phyloP scores from a whole-genome alignment of 2,797 vertebrate species.

The Manis pentadactyla region DNA sequence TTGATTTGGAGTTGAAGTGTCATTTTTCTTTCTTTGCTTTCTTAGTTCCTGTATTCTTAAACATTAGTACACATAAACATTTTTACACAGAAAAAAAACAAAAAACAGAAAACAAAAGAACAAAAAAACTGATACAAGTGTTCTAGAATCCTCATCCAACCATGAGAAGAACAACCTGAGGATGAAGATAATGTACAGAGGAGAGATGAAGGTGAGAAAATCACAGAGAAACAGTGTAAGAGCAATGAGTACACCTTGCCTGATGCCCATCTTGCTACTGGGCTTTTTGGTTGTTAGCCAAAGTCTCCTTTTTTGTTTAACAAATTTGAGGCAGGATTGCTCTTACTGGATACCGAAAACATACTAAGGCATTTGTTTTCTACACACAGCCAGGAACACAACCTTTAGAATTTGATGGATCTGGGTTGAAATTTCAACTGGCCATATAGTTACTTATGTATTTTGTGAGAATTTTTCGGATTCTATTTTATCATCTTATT shows the following conservation, averaged over 20 bases:
- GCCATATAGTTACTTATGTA: not conserved
- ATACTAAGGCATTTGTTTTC: not conserved
- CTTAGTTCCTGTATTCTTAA: constrained; percentile 77
- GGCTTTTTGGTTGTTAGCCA: not conserved
- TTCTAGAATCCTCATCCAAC: not conserved
- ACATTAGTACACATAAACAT: constrained; percentile 84
- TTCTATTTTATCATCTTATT: not conserved
- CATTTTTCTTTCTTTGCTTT: constrained; percentile 27
- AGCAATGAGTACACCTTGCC: not conserved
- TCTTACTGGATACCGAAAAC: not conserved
- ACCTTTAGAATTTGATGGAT: not conserved
- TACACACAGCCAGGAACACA: not conserved
- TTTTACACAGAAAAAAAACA: constrained; percentile 77
- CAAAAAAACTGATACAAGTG: too few relatives aligned
- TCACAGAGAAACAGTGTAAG: not conserved
- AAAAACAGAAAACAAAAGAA: too few relatives aligned
- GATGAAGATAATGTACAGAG: not conserved
- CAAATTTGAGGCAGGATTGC: not conserved
- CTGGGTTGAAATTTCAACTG: not conserved
- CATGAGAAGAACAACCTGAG: not conserved
- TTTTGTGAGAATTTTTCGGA: not conserved
- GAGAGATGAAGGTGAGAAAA: not conserved
- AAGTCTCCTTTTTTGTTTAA: not conserved
- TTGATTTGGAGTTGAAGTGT: constrained; percentile 74
- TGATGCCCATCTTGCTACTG: not conserved